phyloP scores from a whole-genome alignment of 2,797 vertebrate species.

The Iguana delicatissima region DNA sequence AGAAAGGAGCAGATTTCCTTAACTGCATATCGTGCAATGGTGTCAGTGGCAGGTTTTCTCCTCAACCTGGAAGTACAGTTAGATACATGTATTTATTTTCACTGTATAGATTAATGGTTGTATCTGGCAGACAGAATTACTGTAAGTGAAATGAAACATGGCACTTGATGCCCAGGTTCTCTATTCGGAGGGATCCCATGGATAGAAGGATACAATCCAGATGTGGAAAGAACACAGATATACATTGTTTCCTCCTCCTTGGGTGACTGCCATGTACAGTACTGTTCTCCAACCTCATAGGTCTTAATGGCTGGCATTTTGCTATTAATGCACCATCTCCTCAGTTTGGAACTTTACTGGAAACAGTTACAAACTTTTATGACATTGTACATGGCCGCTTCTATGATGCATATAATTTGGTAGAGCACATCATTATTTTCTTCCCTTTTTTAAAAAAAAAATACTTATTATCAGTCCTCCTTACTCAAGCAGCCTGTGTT shows the following conservation, averaged over 20 bases:
- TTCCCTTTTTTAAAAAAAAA: conserved; percentile 38
- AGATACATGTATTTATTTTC: not conserved
- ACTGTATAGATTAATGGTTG: too few species aligned
- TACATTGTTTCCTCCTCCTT: not conserved
- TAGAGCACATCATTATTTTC: conserved; percentile 47
- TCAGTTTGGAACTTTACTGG: conserved; percentile 44
- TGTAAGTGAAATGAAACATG: not conserved
- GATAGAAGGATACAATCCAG: not conserved
- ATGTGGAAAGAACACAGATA: not conserved
- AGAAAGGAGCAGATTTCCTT: not conserved
- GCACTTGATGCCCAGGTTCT: not conserved
- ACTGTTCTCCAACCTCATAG: too few species aligned
- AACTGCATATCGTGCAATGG: too few species aligned
- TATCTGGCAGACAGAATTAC: too few species aligned
- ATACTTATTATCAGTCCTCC: conserved; percentile 56
- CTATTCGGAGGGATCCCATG: too few species aligned
- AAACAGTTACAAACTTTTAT: conserved; percentile 32
- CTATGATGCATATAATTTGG: conserved; percentile 38
- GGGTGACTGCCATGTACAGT: not conserved
- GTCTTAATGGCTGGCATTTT: not conserved
- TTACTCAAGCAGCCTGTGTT: conserved; percentile 38
- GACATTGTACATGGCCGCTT: conserved; percentile 21
- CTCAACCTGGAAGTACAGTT: not conserved
- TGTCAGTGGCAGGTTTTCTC: not conserved
- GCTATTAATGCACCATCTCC: not conserved